Evolutionary conservation across 1,140 invertebrate species (phyloP).

Genomic region (Asbolus verrucosus): DNA sequence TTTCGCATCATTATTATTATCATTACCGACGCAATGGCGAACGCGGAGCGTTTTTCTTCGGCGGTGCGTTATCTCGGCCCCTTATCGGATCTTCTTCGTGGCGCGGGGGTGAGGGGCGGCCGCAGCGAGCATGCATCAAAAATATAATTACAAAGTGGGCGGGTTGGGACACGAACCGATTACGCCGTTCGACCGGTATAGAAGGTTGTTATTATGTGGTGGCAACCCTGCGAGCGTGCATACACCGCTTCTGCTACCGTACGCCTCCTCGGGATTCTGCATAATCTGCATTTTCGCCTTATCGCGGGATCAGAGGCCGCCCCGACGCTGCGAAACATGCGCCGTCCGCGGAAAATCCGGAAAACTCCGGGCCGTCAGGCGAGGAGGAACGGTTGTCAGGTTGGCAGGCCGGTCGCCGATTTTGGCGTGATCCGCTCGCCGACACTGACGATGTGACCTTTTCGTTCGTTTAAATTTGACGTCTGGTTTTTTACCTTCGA

Average conservation of each 20-base stretch:
- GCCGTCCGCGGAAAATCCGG: no score
- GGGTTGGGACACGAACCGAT: constrained; percentile 55
- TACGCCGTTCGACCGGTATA: constrained; percentile 48
- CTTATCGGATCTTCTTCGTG: constrained; percentile 13
- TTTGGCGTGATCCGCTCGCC: no score
- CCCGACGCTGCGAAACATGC: no score
- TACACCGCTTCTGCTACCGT: constrained; percentile 53
- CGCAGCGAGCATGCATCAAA: constrained; percentile 54
- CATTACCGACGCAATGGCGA: constrained; percentile 19
- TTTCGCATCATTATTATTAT: no score
- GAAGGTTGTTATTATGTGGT: constrained; percentile 59
- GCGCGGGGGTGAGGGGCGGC: background rate
- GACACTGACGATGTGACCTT: no score
- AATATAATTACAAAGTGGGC: constrained; percentile 59
- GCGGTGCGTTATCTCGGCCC: constrained; percentile 1
- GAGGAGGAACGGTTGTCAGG: no score
- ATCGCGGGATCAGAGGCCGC: background rate
- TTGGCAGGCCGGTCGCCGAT: no score
- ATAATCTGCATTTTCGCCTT: background rate
- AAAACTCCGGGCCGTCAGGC: no score
- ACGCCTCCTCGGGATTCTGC: background rate
- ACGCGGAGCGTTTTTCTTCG: background rate
- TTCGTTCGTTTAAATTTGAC: no score
- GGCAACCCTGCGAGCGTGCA: constrained; percentile 55
- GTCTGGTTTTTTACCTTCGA: no score